Base-by-base conservation (phyloP, 2,888 invertebrate genomes). In the Byasa hedistus region DNA sequence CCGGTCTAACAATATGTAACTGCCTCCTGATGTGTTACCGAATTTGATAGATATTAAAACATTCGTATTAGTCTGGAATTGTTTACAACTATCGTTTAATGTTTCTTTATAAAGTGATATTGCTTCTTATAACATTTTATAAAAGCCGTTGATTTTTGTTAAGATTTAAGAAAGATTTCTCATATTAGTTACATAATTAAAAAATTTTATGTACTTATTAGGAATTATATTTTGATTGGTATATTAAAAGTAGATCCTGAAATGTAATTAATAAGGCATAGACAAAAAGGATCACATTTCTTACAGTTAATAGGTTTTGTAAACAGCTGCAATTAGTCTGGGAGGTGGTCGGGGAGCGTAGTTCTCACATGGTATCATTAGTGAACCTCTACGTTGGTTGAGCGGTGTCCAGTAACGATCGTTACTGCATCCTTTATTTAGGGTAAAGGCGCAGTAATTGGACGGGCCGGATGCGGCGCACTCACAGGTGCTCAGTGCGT, bases 371-470 rank as follows among this genome's bases (percentile, higher is more conserved):
- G 75, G 73, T 73, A 73, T 76, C 71, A 79, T 77, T 81, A 84
- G 81, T 80, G 78, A 80, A 80, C 77, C 76, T 77, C 74, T 73
- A 73, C 75, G 78, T 66, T 68, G 76, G 77, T 80, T 78, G 71
- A 76, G 75, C 75, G 78, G 78, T 84, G 82, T 83, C 84, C 84
- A 80, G 80, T 78, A 74, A 75, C 75, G 79, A 78, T 80, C 80
- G 82, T 83, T 83, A 82, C 65, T 56, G 80, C 79, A 79, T 72
- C 79, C 81, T 82, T 81, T 85, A 84, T 87, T 84, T 83, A 82
- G 85, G 84, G 85, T 79, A 83, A 84, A 79, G 80, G 80, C 76
- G 71, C 84, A 77, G 83, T 89, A 86, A 88, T 87, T 87, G 87
- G 85, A 78, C 80, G 73, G 79, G 82, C 85, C 88, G 89, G 89